Evolutionary conservation across 2,888 invertebrate genomes (phyloP).

Genomic region (Uropetala carovei): DNA sequence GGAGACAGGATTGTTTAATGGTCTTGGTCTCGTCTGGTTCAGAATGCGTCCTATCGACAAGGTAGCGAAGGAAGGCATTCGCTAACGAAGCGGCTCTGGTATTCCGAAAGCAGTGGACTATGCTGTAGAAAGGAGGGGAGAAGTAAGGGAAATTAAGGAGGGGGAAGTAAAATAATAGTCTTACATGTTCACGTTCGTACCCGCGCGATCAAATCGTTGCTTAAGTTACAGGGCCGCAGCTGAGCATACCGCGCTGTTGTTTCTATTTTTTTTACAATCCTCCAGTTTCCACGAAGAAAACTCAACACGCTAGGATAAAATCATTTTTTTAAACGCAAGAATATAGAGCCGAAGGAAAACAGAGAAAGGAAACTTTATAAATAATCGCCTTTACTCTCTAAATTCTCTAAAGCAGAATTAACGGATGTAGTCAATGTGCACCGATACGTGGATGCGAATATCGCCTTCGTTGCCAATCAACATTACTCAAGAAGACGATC

Average conservation of each 20-base stretch:
- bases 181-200: constrained; percentile 10
- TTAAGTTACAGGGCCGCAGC: neutral
- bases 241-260: neutral
- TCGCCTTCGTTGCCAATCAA: too few species aligned
- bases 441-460: too few species aligned
- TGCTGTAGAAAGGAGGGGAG: neutral
- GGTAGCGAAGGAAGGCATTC: constrained; percentile 29
- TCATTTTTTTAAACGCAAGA: too few species aligned
- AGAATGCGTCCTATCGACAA: constrained; percentile 42
- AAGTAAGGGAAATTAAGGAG: neutral
- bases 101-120: constrained; percentile 39
- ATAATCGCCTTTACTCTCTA: too few species aligned
- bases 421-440: too few species aligned
- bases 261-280: too few species aligned
- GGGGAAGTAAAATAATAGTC: neutral
- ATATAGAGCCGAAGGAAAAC: too few species aligned
- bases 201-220: neutral
- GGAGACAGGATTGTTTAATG: constrained; percentile 37
- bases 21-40: neutral
- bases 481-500: too few species aligned
- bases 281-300: too few species aligned
- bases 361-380: too few species aligned
- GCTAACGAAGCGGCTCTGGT: constrained; percentile 36
- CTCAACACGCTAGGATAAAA: too few species aligned
- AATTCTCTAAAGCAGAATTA: too few species aligned